Evolutionary conservation across 2,888 invertebrate genomes (phyloP), one percentile per base, ranked within the genome.

Genomic region (Diarsia mendica): DNA sequence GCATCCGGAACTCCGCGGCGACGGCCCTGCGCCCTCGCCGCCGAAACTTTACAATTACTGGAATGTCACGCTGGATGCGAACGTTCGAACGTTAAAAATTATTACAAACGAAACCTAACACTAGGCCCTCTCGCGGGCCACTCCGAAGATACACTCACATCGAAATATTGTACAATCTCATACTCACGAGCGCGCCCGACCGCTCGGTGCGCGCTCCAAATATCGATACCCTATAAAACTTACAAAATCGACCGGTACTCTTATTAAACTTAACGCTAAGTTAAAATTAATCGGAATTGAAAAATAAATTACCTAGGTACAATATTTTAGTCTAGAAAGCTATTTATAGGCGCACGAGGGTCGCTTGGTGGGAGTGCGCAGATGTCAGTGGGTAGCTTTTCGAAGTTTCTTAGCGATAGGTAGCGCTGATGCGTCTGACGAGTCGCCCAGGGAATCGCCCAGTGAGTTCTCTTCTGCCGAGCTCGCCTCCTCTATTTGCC

Each of bases 241-340:
- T 96, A 96, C 96, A 96, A 96, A 96, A 96, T 93, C 95, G 94
- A 94, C 92, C 95, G 96, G 95, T 96, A 95, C 89, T 93, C 92
- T 94, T 95, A 95, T 94, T 95, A 95, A 96, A 96, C 96, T 96
- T 96, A 96, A 93, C 84, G 85, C 96, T 96, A 96, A 95, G 93
- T 96, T 96, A 96, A 95, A 96, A 96, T 96, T 96, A 96, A 96
- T 94, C 96, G 96, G 96, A 96, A 96, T 96, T 96, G 94, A 95
- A 96, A 95, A 96, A 96, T 96, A 96, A 96, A 96, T 96, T 96
- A 96, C 95, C 96, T 96, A 96, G 96, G 96, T 96, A 96, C 96
- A 96, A 96, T 96, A 93, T 95, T 94, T 96, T 95, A 95, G 94
- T 95, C 95, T 96, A 96, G 91, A 93, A 94, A 95, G 95, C 94